phyloP scores from a whole-genome alignment of 2,888 invertebrate species.

The Bimastos eiseni region DNA sequence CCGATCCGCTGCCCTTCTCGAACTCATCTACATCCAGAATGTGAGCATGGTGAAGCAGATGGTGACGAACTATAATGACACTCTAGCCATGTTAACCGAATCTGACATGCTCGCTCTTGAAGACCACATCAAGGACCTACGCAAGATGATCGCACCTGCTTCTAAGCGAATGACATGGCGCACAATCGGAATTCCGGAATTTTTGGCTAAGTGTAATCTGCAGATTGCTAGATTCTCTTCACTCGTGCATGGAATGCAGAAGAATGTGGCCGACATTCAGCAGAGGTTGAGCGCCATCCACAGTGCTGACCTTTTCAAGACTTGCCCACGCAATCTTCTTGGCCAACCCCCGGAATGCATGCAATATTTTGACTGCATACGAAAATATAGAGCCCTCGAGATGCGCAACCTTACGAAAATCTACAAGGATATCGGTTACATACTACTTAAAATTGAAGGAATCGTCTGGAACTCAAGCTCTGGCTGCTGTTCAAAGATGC shows the following conservation, averaged over 20 bases:
- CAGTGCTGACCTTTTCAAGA: constrained; percentile 58
- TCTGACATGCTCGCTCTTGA: constrained; percentile 71
- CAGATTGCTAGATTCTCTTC: constrained; percentile 55
- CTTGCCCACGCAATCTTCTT: constrained; percentile 52
- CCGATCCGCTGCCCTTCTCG: constrained; percentile 62
- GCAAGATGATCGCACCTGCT: constrained; percentile 71
- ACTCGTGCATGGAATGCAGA: constrained; percentile 62
- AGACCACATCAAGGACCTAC: constrained; percentile 58
- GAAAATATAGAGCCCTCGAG: constrained; percentile 72
- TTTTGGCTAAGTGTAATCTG: constrained; percentile 68
- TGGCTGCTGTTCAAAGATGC: constrained; percentile 75
- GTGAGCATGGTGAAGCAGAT: constrained; percentile 61
- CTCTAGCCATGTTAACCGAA: constrained; percentile 70
- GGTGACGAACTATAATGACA: constrained; percentile 65
- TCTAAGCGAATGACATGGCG: constrained; percentile 83
- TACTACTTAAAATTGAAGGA: constrained; percentile 82
- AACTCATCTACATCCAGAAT: constrained; percentile 62
- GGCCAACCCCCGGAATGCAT: constrained; percentile 59
- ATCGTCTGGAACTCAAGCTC: constrained; percentile 79
- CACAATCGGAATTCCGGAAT: constrained; percentile 79
- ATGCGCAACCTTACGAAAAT: constrained; percentile 72
- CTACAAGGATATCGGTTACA: constrained; percentile 80
- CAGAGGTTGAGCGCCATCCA: constrained; percentile 58
- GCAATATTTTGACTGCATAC: constrained; percentile 75
- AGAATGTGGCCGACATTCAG: constrained; percentile 62